phyloP scores from a whole-genome alignment of 1,140 invertebrate species.

The Pseudomyrmex pallidus region DNA sequence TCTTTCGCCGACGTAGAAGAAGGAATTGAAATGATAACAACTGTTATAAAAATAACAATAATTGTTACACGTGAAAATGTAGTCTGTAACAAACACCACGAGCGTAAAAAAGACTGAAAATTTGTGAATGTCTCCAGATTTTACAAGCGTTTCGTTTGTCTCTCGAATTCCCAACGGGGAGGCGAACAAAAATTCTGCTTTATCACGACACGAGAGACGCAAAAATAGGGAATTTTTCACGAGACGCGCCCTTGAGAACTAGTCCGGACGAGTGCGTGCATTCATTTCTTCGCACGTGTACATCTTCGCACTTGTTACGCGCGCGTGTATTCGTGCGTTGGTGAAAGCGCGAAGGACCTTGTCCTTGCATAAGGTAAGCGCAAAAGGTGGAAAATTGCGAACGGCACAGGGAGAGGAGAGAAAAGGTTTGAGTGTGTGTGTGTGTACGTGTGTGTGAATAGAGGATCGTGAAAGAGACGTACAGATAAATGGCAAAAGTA shows the following conservation, averaged over 20 bases:
- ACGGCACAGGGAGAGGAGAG: too few species aligned
- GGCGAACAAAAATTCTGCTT: conserved; percentile 23
- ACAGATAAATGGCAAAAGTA: conserved; percentile 23
- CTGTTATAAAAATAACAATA: neutral
- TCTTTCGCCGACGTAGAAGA: too few species aligned
- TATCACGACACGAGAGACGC: neutral
- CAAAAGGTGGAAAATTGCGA: conserved; percentile 56
- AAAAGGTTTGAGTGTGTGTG: neutral
- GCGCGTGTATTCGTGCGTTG: conserved; percentile 23
- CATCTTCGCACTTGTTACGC: conserved; percentile 8
- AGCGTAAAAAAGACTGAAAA: neutral
- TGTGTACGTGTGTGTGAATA: neutral
- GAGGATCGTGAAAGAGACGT: neutral
- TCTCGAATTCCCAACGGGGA: neutral
- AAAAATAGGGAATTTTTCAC: conserved; percentile 39
- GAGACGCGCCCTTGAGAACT: conserved; percentile 13
- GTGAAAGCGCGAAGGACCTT: conserved; percentile 35
- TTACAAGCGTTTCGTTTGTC: neutral
- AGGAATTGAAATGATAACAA: neutral
- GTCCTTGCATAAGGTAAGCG: conserved; percentile 34
- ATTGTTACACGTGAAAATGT: neutral
- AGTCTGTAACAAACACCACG: neutral
- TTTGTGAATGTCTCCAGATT: neutral
- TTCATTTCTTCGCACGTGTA: conserved; percentile 29
- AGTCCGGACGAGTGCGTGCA: conserved; percentile 34